Evolutionary conservation across 2,113 vertebrate genomes (phyloP).

Genomic region (Okapia johnstoni): DNA sequence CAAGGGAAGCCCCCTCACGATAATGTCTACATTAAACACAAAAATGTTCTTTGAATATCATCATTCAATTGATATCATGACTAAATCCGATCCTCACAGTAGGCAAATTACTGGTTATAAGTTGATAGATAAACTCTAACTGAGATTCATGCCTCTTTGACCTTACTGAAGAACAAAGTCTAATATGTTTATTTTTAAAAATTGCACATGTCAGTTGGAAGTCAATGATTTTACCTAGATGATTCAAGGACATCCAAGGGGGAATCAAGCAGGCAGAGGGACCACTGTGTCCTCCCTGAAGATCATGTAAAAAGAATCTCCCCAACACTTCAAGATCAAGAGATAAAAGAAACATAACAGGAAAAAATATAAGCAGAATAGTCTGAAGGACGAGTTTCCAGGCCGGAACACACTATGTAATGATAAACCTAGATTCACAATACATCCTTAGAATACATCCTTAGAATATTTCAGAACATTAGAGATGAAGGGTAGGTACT

Average conservation of each 20-base stretch:
- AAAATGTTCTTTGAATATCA: background rate
- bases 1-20: too few relatives aligned
- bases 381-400: background rate
- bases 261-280: background rate
- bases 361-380: background rate
- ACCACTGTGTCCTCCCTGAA: background rate
- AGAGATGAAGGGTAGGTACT: background rate
- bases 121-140: background rate
- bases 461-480: background rate
- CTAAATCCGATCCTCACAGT: background rate
- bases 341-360: background rate
- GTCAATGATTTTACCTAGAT: background rate
- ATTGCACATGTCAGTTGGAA: background rate
- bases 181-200: background rate
- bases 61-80: background rate
- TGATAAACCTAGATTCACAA: background rate
- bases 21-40: background rate
- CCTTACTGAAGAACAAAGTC: background rate
- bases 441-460: background rate
- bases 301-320: background rate
- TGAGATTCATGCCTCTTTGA: background rate
- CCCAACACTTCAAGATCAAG: too few relatives aligned
- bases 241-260: background rate
- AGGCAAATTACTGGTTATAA: background rate
- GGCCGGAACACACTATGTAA: background rate